phyloP scores from a whole-genome alignment of 2,797 vertebrate species.

The Enteromius radiatus region DNA sequence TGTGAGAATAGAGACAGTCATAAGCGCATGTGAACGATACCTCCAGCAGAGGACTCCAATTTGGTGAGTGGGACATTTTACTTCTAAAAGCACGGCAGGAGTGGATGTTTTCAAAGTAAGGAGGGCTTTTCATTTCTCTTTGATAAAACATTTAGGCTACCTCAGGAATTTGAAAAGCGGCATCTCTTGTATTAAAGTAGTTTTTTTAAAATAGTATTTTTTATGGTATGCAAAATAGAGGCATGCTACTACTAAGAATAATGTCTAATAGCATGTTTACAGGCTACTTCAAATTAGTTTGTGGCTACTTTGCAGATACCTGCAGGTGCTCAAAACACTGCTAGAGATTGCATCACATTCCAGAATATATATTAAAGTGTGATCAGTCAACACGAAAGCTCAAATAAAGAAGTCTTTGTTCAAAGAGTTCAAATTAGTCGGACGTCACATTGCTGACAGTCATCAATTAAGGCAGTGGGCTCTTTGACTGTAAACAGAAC shows the following conservation, averaged over 20 bases:
- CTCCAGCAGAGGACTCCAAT: slow-evolving; percentile 11
- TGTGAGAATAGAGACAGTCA: slow-evolving; percentile 37
- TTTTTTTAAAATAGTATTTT: too few relatives aligned
- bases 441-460: slow-evolving; percentile 16
- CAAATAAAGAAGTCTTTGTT: slow-evolving; percentile 23
- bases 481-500: slow-evolving; percentile 24
- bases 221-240: neutral
- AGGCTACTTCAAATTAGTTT: neutral
- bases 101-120: neutral
- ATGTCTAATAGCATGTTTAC: slow-evolving; percentile 4
- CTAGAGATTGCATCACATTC: neutral
- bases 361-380: neutral
- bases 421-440: slow-evolving; percentile 10
- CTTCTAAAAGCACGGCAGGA: slow-evolving; percentile 13
- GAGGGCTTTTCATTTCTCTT: neutral
- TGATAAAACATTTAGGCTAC: neutral
- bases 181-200: neutral
- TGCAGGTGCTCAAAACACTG: neutral
- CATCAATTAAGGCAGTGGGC: slow-evolving; percentile 17
- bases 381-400: neutral
- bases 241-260: neutral
- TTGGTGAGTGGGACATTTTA: slow-evolving; percentile 11
- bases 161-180: neutral
- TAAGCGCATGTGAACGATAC: slow-evolving; percentile 27
- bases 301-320: neutral